A percentile compares a stretch with the other conserved stretches of the same genome.
These are phyloP conservation scores for Gymnocephalus cernua DNA, from an alignment of 2,113 vertebrate genomes.

Conservation along the genomic window DNA sequence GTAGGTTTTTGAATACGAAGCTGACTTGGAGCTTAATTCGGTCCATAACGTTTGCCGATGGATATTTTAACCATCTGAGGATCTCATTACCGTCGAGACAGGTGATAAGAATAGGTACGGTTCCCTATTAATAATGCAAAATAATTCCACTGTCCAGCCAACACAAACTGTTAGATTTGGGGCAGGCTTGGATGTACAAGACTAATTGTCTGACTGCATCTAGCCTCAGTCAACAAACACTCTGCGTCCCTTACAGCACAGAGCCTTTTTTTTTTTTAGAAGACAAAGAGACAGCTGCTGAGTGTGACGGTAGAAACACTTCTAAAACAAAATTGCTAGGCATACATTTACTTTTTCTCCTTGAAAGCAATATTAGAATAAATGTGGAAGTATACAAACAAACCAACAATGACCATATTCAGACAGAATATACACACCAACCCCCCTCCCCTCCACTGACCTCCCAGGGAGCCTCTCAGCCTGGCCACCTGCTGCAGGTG, in stretches of 20 bases:
- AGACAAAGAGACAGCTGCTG: neutral
- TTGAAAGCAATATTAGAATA: neutral
- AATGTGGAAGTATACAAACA: neutral
- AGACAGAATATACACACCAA: neutral
- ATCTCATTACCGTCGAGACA: slow-evolving; percentile 89
- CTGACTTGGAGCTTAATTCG: slow-evolving; percentile 23
- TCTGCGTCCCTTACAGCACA: neutral
- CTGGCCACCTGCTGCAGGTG: slow-evolving; percentile 94
- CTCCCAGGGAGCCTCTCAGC: slow-evolving; percentile 89
- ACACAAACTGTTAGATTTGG: slow-evolving; percentile 19
- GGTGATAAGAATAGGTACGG: slow-evolving; percentile 86
- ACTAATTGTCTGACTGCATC: slow-evolving; percentile 4
- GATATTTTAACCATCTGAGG: slow-evolving; percentile 72
- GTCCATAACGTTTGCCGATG: slow-evolving; percentile 61
- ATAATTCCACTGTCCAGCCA: slow-evolving; percentile 90
- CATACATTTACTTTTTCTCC: neutral
- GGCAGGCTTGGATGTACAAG: neutral
- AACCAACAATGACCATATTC: neutral
- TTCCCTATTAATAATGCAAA: slow-evolving; percentile 94
- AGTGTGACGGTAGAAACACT: neutral
- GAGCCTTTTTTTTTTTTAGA: neutral
- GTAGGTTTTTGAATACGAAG: neutral
- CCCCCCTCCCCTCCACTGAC: slow-evolving; percentile 75
- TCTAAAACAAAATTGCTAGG: neutral
- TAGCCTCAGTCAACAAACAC: neutral